Conservation (phyloP, 2,113 vertebrate genomes). For the Myotis davidii region DNA sequence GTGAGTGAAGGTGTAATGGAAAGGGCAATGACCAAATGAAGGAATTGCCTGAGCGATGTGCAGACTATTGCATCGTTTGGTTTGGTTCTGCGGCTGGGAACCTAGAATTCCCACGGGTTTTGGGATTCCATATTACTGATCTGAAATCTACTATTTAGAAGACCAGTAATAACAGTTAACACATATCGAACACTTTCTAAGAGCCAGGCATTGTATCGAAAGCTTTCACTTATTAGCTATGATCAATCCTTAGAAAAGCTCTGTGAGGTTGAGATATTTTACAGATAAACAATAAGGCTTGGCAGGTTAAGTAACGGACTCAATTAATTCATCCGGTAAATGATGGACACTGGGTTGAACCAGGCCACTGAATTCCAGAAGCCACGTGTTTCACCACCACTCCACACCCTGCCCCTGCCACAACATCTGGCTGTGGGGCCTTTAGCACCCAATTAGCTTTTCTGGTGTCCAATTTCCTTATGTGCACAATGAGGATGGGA, state of each 20-base stretch:
- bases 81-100: not conserved
- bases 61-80: not conserved
- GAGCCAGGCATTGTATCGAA: not conserved
- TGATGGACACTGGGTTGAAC: not conserved
- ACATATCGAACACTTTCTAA: not conserved
- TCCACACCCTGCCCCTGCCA: not conserved
- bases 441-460: not conserved
- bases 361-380: not conserved
- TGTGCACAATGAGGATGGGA: not conserved
- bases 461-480: not conserved
- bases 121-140: not conserved
- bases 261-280: not conserved
- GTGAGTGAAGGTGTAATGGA: not conserved
- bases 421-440: not conserved
- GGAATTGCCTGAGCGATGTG: not conserved
- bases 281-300: not conserved
- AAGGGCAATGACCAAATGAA: not conserved
- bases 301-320: not conserved
- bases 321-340: not conserved
- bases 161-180: not conserved
- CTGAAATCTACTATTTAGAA: constrained; percentile 1
- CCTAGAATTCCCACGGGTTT: not conserved
- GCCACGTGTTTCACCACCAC: not conserved
- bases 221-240: not conserved
- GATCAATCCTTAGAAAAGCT: not conserved